phyloP scores from a whole-genome alignment of 1,140 invertebrate genomes.

The Trichonephila inaurata region DNA sequence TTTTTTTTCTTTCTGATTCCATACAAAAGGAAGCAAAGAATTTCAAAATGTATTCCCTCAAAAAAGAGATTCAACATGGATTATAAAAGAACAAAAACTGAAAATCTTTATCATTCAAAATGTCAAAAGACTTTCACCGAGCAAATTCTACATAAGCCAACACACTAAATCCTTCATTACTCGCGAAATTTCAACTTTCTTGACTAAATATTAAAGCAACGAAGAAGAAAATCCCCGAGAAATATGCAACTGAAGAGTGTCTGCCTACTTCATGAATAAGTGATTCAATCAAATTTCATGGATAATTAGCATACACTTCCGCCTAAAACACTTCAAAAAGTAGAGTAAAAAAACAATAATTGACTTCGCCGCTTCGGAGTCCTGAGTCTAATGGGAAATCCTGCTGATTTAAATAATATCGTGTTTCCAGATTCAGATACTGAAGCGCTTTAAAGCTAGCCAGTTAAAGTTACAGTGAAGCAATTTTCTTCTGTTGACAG shows the following conservation, averaged over 20 bases:
- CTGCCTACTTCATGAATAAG: constrained; percentile 64
- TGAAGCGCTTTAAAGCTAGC: background rate
- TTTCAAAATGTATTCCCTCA: background rate
- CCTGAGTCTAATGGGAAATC: background rate
- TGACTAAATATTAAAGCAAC: background rate
- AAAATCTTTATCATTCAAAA: background rate
- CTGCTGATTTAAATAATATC: constrained; percentile 58
- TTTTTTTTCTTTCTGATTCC: too few species aligned
- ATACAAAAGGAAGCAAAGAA: too few species aligned
- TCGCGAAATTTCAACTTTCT: background rate
- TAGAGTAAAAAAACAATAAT: constrained; percentile 30
- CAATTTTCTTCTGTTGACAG: constrained; percentile 5
- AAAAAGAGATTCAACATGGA: background rate
- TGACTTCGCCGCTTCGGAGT: background rate
- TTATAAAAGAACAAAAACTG: background rate
- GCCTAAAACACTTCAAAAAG: constrained; percentile 7
- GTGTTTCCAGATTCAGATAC: constrained; percentile 13
- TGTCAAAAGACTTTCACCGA: background rate
- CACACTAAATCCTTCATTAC: background rate
- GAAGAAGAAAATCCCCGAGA: background rate
- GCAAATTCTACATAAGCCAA: background rate
- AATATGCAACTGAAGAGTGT: background rate
- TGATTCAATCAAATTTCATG: constrained; percentile 62
- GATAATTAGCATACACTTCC: constrained; percentile 54
- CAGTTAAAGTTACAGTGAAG: constrained; percentile 27